Percentiles rank a stretch among this genome's conserved stretches.
Conservation (phyloP, 2,888 invertebrate genomes). For the Chymomyza fuscimana region DNA sequence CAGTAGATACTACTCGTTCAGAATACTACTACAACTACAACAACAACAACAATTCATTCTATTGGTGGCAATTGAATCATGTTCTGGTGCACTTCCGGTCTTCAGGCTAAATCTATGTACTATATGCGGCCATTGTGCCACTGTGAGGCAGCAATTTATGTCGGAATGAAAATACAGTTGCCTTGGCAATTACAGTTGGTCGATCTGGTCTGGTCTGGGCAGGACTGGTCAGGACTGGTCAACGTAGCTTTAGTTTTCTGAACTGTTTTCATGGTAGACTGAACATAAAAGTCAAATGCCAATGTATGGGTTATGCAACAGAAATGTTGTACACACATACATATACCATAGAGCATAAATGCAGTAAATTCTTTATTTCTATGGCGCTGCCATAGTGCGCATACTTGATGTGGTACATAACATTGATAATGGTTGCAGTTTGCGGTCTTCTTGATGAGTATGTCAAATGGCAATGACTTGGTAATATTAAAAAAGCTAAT, state of each 20-base stretch:
- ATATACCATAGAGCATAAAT: background rate
- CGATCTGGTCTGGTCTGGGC: too few species aligned
- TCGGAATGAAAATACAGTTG: background rate
- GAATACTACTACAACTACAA: slow-evolving; percentile 4
- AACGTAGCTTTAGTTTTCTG: background rate
- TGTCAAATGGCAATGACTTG: background rate
- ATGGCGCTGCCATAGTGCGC: background rate
- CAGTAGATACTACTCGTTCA: slow-evolving; percentile 13
- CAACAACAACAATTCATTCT: background rate
- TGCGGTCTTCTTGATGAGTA: background rate
- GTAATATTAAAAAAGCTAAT: background rate
- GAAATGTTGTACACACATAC: background rate
- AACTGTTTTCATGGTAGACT: background rate
- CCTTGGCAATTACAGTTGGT: background rate
- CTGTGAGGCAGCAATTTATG: background rate
- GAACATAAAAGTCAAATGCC: background rate
- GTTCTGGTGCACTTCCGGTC: slow-evolving; percentile 28
- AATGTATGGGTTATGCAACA: background rate
- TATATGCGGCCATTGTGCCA: background rate
- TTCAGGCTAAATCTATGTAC: background rate
- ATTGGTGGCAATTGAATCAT: slow-evolving; percentile 68
- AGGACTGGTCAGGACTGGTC: too few species aligned
- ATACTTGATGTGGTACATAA: background rate
- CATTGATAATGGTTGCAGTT: background rate
- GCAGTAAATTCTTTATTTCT: background rate